Base-by-base conservation (phyloP, 1,140 invertebrate genomes). In the Cydia pomonella region DNA sequence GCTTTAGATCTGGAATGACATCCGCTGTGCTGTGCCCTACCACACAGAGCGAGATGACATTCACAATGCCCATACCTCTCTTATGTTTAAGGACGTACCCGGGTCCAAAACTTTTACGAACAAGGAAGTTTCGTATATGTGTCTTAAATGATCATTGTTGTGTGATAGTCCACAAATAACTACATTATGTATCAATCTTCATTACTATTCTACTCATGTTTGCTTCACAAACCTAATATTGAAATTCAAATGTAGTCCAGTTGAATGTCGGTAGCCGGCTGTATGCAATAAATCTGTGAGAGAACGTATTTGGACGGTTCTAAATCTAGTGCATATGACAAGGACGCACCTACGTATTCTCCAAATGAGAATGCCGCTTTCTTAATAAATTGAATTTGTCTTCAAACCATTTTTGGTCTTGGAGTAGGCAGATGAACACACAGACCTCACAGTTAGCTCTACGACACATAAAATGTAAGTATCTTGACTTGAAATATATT, bases 271-370 rank as follows among this genome's bases (percentile, higher is more conserved):
- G 9, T 23, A n/a, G 53, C 21, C 0, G 50, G 5, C 50, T 53
- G 50, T 9, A 53, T 53, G 64, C 64, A n/a, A 69, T 69, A 69
- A 69, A 69, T 69, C n/a, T 3, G 16, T 21, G 41, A 69, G 64
- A 66, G 63, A 66, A 66, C n/a, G 64, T 69, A 29, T 69, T 6
- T 33, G 16, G 64, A 59, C 18, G 0, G 25, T n/a, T 18, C n/a
- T 18, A 7, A n/a, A 69, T 69, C 64, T 69, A 38, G 27, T 38
- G 0, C 64, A 33, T 29, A 69, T 41, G 27, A n/a, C 69, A 66
- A 74, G 77, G 74, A 64, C 13, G 25, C 76, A 18, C 80, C 80
- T 76, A 79, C 80, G 53, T 38, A 27, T 7, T n/a, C 53, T 74
- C 59, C 73, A 66, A 76, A 73, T 25, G 72, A 72, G 73, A 72